Evolutionary conservation across 2,797 vertebrate species (phyloP).

Genomic region (Danio jaintianensis): DNA sequence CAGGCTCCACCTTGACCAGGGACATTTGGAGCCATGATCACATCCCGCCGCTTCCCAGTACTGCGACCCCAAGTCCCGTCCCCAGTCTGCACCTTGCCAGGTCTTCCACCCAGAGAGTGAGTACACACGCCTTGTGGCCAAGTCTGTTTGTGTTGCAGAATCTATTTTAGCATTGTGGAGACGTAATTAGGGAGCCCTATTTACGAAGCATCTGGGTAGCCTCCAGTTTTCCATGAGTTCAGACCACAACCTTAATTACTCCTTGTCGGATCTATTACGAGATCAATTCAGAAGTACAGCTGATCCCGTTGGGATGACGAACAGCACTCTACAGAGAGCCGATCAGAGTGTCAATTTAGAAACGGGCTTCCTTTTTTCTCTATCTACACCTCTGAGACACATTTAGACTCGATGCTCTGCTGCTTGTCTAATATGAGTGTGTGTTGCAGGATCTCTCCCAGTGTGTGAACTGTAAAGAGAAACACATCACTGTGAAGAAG

Average conservation of each 20-base stretch:
- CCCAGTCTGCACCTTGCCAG: constrained; percentile 82
- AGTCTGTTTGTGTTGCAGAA: constrained; percentile 21
- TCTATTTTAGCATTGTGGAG: constrained; percentile 22
- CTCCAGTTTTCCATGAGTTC: constrained; percentile 34
- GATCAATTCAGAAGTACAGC: constrained; percentile 45
- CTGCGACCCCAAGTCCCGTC: constrained; percentile 87
- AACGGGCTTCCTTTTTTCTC: constrained; percentile 25
- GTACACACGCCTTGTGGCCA: constrained; percentile 48
- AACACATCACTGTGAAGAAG: constrained; percentile 97
- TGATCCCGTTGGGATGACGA: constrained; percentile 30
- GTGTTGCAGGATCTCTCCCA: constrained; percentile 89
- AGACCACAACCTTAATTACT: constrained; percentile 52
- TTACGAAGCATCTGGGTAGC: constrained; percentile 37
- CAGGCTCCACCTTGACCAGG: constrained; percentile 83
- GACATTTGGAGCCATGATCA: constrained; percentile 87
- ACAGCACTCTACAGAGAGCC: constrained; percentile 26
- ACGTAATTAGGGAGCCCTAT: constrained; percentile 35
- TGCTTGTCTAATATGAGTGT: constrained; percentile 34
- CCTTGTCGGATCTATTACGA: constrained; percentile 43
- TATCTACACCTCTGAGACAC: background rate
- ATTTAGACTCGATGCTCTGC: constrained; percentile 17
- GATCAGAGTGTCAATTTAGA: constrained; percentile 39
- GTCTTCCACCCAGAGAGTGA: constrained; percentile 92
- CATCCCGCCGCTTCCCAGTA: constrained; percentile 80
- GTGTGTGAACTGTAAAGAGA: constrained; percentile 96